Percentiles rank a stretch among this genome's conserved stretches.
phyloP scores from a whole-genome alignment of 2,113 vertebrate genomes.

The Eolophus roseicapilla region DNA sequence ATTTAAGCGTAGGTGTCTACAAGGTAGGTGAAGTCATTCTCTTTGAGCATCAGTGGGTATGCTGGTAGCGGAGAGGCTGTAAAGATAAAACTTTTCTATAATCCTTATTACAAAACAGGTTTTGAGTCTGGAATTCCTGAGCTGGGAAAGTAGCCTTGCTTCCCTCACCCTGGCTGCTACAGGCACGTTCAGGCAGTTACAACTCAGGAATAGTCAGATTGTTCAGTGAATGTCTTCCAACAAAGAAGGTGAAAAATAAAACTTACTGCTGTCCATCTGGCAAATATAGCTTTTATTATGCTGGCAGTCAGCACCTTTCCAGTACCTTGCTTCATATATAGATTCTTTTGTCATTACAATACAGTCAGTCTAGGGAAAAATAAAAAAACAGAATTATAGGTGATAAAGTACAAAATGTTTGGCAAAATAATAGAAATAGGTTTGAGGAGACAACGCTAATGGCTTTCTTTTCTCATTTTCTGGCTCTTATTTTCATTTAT shows the following conservation, averaged over 20 bases:
- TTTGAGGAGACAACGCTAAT: not conserved
- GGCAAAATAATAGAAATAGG: not conserved
- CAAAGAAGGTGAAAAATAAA: not conserved
- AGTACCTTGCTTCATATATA: not conserved
- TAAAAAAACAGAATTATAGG: not conserved
- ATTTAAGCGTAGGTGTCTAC: not conserved
- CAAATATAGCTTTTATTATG: constrained; percentile 38
- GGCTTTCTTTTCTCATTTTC: not conserved
- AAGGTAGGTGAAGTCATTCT: fast-evolving
- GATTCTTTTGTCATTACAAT: not conserved
- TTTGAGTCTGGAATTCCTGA: not conserved
- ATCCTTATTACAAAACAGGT: not conserved
- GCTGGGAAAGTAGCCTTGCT: not conserved
- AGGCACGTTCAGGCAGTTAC: not conserved
- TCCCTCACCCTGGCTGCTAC: not conserved
- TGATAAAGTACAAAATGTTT: not conserved
- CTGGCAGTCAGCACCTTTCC: constrained; percentile 11
- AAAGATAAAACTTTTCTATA: not conserved
- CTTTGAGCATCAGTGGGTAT: not conserved
- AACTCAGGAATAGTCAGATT: fast-evolving
- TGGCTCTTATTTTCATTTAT: not conserved
- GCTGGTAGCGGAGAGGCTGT: not conserved
- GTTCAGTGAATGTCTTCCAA: not conserved
- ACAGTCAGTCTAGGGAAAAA: not conserved
- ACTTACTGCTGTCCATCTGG: constrained; percentile 37